phyloP scores from a whole-genome alignment of 2,888 invertebrate species.

The Aphidoletes aphidimyza region DNA sequence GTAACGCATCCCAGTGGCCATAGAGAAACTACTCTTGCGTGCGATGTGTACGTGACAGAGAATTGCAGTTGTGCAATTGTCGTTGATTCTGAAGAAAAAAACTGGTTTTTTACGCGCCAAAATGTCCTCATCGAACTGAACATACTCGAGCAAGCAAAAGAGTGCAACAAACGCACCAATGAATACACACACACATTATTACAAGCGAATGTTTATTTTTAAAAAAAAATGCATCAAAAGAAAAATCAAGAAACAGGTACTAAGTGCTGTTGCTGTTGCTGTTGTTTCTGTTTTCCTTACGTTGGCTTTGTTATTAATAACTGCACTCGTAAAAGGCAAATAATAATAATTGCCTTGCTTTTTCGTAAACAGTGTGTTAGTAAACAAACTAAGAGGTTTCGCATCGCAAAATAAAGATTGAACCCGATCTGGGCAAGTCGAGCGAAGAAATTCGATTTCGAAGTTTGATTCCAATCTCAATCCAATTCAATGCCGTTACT shows the following conservation, averaged over 20 bases:
- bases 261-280: background rate
- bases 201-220: too few relatives aligned
- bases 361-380: too few relatives aligned
- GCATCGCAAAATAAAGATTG: too few relatives aligned
- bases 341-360: background rate
- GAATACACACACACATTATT: background rate
- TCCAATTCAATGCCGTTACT: too few relatives aligned
- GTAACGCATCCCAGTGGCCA: background rate
- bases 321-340: background rate
- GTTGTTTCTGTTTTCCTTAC: background rate
- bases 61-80: constrained; percentile 19
- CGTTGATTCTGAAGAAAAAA: background rate
- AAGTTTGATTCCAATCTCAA: too few relatives aligned
- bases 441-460: too few relatives aligned
- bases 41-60: background rate
- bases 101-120: constrained; percentile 51
- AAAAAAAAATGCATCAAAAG: too few relatives aligned
- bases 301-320: background rate
- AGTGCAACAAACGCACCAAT: background rate
- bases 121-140: background rate
- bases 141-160: background rate
- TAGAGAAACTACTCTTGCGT: background rate
- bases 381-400: too few relatives aligned
- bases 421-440: too few relatives aligned
- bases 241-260: background rate